phyloP scores from a whole-genome alignment of 2,888 invertebrate species.

The Diaprepes abbreviatus region DNA sequence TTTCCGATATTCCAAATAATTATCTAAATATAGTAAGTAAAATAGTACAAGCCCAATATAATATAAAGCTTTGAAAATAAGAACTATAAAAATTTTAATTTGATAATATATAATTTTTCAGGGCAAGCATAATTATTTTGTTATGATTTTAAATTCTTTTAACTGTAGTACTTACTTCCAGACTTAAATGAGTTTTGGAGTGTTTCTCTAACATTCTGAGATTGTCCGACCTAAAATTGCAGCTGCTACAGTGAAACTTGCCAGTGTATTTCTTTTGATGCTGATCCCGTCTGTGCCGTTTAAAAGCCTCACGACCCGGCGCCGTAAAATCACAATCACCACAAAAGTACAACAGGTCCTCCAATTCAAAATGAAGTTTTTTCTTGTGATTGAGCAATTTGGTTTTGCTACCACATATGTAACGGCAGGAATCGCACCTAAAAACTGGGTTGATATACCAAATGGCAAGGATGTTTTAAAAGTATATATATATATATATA shows the following conservation, averaged over 20 bases:
- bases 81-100: too few species aligned
- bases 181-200: background rate
- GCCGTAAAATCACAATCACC: background rate
- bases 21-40: too few species aligned
- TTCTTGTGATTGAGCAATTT: background rate
- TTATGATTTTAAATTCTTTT: too few species aligned
- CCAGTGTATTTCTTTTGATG: background rate
- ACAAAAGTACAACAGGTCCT: background rate
- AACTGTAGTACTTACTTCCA: background rate
- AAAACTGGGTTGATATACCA: background rate
- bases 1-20: too few species aligned
- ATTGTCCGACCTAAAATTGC: background rate
- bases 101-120: too few species aligned
- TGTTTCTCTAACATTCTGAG: background rate
- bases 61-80: too few species aligned
- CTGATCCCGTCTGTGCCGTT: background rate
- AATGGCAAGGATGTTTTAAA: too few species aligned
- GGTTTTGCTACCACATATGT: background rate
- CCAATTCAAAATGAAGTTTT: background rate
- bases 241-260: background rate
- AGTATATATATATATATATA: too few species aligned
- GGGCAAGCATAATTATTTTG: too few species aligned
- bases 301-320: background rate
- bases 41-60: too few species aligned
- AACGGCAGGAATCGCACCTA: background rate